Evolutionary conservation across 2,888 invertebrate species (phyloP).

Genomic region (Drosophila planitibia): DNA sequence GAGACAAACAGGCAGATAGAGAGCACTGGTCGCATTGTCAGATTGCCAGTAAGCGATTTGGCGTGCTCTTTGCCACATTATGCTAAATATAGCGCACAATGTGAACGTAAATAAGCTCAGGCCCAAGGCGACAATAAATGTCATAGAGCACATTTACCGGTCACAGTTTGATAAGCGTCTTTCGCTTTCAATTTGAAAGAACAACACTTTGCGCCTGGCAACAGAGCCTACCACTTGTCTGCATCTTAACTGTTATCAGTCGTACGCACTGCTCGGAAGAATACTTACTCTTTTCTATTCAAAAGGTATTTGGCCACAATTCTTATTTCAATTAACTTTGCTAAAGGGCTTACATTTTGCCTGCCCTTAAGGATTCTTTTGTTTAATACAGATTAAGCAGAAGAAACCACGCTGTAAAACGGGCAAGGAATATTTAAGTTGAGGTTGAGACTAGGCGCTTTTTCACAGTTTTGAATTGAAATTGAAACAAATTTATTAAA

Average conservation of each 20-base stretch:
- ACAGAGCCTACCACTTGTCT: neutral
- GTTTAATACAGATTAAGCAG: neutral
- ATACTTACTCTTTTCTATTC: neutral
- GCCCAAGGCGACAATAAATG: constrained; percentile 33
- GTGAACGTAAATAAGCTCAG: constrained; percentile 37
- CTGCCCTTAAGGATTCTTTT: neutral
- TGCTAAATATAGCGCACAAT: constrained; percentile 64
- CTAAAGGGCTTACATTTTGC: neutral
- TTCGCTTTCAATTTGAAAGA: neutral
- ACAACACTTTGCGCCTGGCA: constrained; percentile 36
- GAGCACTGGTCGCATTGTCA: constrained; percentile 29
- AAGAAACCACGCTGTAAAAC: neutral
- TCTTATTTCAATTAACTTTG: neutral
- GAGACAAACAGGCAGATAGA: neutral
- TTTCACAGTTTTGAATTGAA: neutral
- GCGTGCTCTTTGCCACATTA: constrained; percentile 60
- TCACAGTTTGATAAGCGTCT: constrained; percentile 51
- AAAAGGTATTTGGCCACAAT: neutral
- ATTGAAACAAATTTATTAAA: neutral
- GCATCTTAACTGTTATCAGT: constrained; percentile 26
- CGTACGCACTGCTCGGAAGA: neutral
- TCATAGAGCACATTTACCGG: constrained; percentile 29
- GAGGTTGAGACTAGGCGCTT: neutral
- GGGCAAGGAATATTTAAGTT: neutral
- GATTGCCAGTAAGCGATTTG: constrained; percentile 44